Percentiles rank a stretch among this genome's conserved stretches.
Conservation (phyloP, 1,140 invertebrate genomes). For the Papilio polytes region DNA sequence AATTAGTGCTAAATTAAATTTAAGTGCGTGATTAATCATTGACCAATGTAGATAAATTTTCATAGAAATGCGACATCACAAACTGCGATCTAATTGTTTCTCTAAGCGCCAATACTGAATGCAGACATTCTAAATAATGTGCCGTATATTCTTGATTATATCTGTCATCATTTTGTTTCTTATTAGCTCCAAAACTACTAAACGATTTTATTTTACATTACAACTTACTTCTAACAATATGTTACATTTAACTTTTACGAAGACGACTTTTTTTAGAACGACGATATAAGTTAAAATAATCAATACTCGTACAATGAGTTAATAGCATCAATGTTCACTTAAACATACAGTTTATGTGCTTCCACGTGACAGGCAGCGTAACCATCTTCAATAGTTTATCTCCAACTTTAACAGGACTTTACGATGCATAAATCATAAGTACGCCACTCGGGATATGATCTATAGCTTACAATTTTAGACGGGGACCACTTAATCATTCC, state of each 20-base stretch:
- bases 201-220: too few species aligned
- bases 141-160: background rate
- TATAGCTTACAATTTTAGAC: conserved; percentile 22
- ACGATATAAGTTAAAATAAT: background rate
- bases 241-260: background rate
- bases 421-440: conserved; percentile 20
- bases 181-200: too few species aligned
- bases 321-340: background rate
- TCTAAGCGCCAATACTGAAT: background rate
- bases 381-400: conserved; percentile 23
- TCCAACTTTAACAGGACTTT: conserved; percentile 21
- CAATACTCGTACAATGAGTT: background rate
- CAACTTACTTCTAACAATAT: too few species aligned
- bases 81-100: background rate
- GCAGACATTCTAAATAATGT: background rate
- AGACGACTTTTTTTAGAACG: background rate
- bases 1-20: background rate
- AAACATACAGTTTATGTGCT: background rate
- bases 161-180: background rate
- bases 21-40: background rate
- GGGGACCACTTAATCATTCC: conserved; percentile 25
- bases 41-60: background rate
- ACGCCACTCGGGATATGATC: conserved; percentile 14
- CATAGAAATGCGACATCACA: background rate
- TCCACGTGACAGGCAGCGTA: conserved; percentile 13